Evolutionary conservation across 2,113 vertebrate genomes (phyloP), one percentile per base, ranked within the genome.

Genomic region (Ranitomeya variabilis): DNA sequence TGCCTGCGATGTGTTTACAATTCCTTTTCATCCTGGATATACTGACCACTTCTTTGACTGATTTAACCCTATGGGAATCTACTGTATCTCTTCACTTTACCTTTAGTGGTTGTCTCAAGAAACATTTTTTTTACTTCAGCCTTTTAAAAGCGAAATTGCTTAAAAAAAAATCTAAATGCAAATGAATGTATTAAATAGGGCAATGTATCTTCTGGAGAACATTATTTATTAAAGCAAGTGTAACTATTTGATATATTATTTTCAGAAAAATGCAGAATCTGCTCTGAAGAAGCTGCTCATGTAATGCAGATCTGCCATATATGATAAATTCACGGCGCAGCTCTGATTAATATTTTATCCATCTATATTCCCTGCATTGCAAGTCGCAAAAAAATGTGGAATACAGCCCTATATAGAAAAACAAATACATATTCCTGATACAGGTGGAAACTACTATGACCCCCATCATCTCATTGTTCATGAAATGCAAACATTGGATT

Each of bases 341-440:
- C 60, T 66, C 80, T 26, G 37, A 66, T 83, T 31, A 83, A 83
- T 83, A 83, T 83, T 83, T 83, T 12, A 83, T 83, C 60, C 60
- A 83, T 64, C 37, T 82, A 9, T 82, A 21, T 59, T 64, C 18
- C 45, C 23, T 6, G 80, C 57, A 12, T 26, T 8, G 8, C 13
- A 10, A 11, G 9, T 52, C 21, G 52, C 11, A 18, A 52, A 51
- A 21, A 37, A 37, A 19, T 57, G 37, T 19, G 1, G 26, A 74
- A 74, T 45, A 3, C 37, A 74, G 45, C 51, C 26, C 10, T 45
- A 67, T 74, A 74, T 74, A 74, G 15, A 1, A 71, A 26, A 37
- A 37, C 71, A 51, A 74, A 74, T 16, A 74, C 71, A 10, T 15
- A 7, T 45, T 74, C 37, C 31, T 45, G 10, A 74, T 74, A 45